A percentile compares a stretch with the other conserved stretches of the same genome.
These are phyloP conservation scores for Aleiodes leptofemur DNA, from an alignment of 2,888 invertebrate genomes.

Conservation along the genomic window DNA sequence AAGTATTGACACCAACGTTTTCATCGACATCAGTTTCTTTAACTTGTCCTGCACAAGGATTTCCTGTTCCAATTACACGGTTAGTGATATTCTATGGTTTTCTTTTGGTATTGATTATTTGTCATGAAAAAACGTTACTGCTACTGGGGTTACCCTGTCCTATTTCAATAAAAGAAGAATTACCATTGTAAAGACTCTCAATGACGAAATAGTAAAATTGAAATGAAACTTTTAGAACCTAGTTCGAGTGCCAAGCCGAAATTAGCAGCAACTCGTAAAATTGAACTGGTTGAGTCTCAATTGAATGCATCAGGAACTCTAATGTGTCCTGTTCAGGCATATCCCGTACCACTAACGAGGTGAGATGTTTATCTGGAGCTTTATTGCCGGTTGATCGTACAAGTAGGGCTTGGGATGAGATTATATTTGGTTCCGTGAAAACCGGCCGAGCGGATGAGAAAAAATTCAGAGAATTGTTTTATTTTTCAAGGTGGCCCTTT, in stretches of 20 bases:
- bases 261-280: slow-evolving; percentile 70
- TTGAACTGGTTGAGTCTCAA: slow-evolving; percentile 69
- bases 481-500: no score
- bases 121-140: not conserved
- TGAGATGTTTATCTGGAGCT: slow-evolving; percentile 63
- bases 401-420: slow-evolving; percentile 15
- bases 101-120: slow-evolving; percentile 2
- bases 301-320: slow-evolving; percentile 70
- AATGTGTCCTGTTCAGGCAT: slow-evolving; percentile 81
- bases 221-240: slow-evolving; percentile 61
- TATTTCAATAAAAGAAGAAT: no score
- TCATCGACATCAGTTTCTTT: slow-evolving; percentile 71
- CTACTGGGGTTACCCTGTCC: no score
- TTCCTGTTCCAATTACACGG: slow-evolving; percentile 75
- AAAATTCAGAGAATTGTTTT: slow-evolving; percentile 30
- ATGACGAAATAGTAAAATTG: not conserved
- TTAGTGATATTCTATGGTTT: slow-evolving; percentile 58
- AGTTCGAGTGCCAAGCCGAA: slow-evolving; percentile 70
- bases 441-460: not conserved
- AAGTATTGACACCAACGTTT: slow-evolving; percentile 69
- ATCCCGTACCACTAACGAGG: slow-evolving; percentile 78
- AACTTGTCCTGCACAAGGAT: slow-evolving; percentile 79
- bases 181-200: not conserved
- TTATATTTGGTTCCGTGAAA: slow-evolving; percentile 12
- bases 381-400: slow-evolving; percentile 44